These are phyloP conservation scores for Hypsibius dujardini DNA, from an alignment of 1,140 invertebrate species.

Conservation along the genomic window DNA sequence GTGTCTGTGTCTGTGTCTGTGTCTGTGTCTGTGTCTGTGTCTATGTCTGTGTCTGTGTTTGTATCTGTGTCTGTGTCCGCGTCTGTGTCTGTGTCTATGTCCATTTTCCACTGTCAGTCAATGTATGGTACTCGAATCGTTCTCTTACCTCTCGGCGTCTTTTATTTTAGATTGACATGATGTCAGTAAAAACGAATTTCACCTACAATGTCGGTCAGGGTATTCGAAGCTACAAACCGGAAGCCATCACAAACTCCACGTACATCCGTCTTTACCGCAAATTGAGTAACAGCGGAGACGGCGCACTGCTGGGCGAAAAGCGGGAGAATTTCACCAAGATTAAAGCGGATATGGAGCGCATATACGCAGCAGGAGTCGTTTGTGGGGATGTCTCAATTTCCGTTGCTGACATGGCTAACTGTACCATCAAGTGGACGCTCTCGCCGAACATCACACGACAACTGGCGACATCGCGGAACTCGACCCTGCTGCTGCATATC, in stretches of 20 bases:
- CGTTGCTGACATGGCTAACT: not conserved
- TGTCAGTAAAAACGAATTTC: not conserved
- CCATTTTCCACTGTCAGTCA: too few relatives aligned
- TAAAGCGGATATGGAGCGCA: slow-evolving; percentile 47
- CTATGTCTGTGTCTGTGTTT: too few relatives aligned
- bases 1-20: too few relatives aligned
- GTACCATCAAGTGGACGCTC: not conserved
- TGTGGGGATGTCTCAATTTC: slow-evolving; percentile 36
- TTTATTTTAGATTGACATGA: not conserved
- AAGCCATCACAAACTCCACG: not conserved
- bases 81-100: too few relatives aligned
- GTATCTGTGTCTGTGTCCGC: too few relatives aligned
- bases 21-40: too few relatives aligned
- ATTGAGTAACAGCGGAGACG: not conserved
- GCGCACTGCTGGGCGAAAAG: not conserved
- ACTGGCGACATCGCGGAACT: slow-evolving; percentile 3
- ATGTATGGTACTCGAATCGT: too few relatives aligned
- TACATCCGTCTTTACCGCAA: not conserved
- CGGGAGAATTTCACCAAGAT: not conserved
- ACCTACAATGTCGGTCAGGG: not conserved
- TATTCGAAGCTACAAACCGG: not conserved
- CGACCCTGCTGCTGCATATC: not conserved
- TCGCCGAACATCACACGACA: not conserved
- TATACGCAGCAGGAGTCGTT: slow-evolving; percentile 59
- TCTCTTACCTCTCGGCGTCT: not conserved